phyloP scores from a whole-genome alignment of 2,888 invertebrate species.

The Scaptomyza polygonia region DNA sequence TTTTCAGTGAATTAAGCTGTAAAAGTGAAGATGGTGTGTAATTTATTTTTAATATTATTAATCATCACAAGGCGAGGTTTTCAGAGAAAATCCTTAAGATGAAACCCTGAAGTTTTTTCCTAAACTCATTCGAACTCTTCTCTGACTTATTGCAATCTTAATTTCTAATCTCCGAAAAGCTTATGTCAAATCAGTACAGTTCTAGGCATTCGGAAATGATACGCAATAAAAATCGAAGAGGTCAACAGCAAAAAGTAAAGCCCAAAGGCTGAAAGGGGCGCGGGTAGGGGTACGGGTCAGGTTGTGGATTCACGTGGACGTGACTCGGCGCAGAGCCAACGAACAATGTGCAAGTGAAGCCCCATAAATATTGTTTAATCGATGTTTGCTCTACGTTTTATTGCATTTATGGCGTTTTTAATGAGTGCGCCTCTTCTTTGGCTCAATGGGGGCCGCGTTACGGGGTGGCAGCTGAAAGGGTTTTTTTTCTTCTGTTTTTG shows the following conservation, averaged over 20 bases:
- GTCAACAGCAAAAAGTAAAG: conserved; percentile 39
- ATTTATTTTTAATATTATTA: conserved; percentile 15
- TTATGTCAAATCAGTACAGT: neutral
- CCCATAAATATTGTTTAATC: conserved; percentile 85
- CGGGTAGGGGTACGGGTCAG: conserved; percentile 19
- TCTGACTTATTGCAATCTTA: neutral
- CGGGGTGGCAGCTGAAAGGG: neutral
- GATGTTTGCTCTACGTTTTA: conserved; percentile 85
- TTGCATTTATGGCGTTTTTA: conserved; percentile 85
- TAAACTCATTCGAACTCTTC: too few species aligned
- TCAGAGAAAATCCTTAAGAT: too few species aligned
- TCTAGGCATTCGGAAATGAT: conserved; percentile 8
- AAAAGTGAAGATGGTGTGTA: neutral
- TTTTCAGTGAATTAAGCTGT: neutral
- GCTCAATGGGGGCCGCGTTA: neutral
- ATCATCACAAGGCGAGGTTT: neutral
- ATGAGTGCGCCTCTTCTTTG: conserved; percentile 80
- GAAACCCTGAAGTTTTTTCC: too few species aligned
- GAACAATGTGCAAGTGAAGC: conserved; percentile 82
- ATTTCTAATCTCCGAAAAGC: neutral
- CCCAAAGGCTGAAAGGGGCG: too few species aligned
- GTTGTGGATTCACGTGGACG: conserved; percentile 55
- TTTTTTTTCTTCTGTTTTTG: too few species aligned
- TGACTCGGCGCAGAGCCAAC: conserved; percentile 72
- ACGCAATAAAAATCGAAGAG: conserved; percentile 40